Base-by-base conservation (phyloP, 2,113 vertebrate species). In the Prietella phreatophila region DNA sequence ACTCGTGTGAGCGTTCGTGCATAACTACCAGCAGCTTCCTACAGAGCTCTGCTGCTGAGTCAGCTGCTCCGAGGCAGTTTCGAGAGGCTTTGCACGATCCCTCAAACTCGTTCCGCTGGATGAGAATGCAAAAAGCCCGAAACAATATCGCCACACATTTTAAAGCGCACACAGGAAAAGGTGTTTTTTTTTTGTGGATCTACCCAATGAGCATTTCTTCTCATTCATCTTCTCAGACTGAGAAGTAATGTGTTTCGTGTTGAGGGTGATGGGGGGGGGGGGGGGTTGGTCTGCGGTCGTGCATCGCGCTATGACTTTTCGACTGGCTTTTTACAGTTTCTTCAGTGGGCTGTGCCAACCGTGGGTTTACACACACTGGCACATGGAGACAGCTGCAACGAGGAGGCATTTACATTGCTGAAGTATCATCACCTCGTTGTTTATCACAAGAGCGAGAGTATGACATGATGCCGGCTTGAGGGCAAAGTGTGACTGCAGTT, bases 91-190 rank as follows among this genome's bases (percentile, higher is more conserved):
- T 33, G 76, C 63, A n/a, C 42, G n/a, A 79, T 73, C 81, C 63
- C n/a, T 78, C 50, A n/a, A 75, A 90, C 89, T 3, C 56, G 87
- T 90, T 86, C 84, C 73, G 82, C 89, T 73, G 79, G 89, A 84
- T 86, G 36, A 67, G 60, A 55, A n/a, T n/a, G 63, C 33, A 56
- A 56, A 61, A 22, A 69, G 33, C n/a, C 19, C 27, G 22, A 65
- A 60, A 61, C 30, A 20, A 4, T 58, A 83, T 82, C 58, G 27
- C 58, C 58, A 30, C 19, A 36, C 33, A 36, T 84, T 47, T 88
- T 78, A 84, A 87, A 80, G 53, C 25, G 15, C 27, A 19, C 27
- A 30, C 67, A 69, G 79, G 42, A 73, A 84, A 33, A 27, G 67
- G 5, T 15, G 7, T 13, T 58, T 55, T 50, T 20, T 47, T 47